Evolutionary conservation across 2,113 vertebrate genomes (phyloP).

Genomic region (Takifugu flavidus): DNA sequence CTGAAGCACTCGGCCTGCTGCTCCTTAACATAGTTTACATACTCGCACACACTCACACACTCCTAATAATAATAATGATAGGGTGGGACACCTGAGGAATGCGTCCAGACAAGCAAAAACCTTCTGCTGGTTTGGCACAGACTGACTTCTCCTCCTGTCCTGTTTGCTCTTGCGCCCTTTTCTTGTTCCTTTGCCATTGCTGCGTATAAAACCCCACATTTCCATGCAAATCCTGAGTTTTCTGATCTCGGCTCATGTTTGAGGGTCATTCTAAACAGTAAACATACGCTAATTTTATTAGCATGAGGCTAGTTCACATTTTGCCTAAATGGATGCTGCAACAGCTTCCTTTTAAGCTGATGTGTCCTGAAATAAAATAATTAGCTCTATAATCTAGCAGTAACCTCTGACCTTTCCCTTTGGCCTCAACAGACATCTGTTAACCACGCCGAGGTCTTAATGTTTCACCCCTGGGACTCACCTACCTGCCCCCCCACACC

Average conservation of each 20-base stretch:
- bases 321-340: too few relatives aligned
- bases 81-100: constrained; percentile 61
- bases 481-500: constrained; percentile 28
- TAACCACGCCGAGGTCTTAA: constrained; percentile 23
- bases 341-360: too few relatives aligned
- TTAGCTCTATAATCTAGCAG: background rate
- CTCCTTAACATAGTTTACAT: constrained; percentile 32
- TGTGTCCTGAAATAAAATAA: background rate
- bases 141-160: constrained; percentile 53
- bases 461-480: background rate
- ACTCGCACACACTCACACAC: constrained; percentile 23
- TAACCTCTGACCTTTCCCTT: constrained; percentile 1
- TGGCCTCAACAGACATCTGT: constrained; percentile 11
- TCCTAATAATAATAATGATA: constrained; percentile 72
- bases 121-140: constrained; percentile 52
- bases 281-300: background rate
- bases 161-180: constrained; percentile 47
- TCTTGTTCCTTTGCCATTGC: background rate
- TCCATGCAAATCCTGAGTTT: background rate
- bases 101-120: constrained; percentile 67
- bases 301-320: too few relatives aligned
- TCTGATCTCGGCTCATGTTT: background rate
- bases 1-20: constrained; percentile 24
- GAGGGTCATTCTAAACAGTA: background rate
- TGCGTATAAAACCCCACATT: background rate